phyloP scores from a whole-genome alignment of 2,797 vertebrate species.

The Crypturellus tataupa region DNA sequence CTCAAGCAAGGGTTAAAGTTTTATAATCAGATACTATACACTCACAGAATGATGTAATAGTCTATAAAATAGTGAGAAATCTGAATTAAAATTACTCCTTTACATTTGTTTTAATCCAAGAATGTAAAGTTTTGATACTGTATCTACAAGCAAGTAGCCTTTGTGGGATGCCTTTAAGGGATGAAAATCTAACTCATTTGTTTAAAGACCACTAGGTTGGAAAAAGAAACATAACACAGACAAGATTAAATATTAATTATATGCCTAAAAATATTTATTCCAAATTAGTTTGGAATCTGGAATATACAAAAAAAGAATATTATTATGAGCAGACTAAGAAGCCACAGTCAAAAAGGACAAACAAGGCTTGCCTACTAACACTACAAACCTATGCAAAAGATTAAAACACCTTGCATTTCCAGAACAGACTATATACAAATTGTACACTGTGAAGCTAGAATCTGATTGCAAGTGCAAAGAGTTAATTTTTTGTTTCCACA shows the following conservation, averaged over 20 bases:
- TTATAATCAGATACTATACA: not conserved
- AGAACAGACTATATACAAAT: not conserved
- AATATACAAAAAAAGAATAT: not conserved
- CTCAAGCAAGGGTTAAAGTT: not conserved
- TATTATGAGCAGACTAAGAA: not conserved
- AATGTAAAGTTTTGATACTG: not conserved
- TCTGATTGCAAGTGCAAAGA: not conserved
- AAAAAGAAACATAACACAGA: not conserved
- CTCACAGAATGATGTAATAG: not conserved
- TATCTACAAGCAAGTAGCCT: not conserved
- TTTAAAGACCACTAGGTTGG: not conserved
- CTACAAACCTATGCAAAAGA: not conserved
- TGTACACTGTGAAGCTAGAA: not conserved
- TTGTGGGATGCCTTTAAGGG: rapidly evolving
- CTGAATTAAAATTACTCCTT: not conserved
- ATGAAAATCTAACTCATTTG: not conserved
- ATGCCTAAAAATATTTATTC: not conserved
- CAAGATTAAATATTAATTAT: not conserved
- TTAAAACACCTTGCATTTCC: not conserved
- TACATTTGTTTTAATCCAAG: not conserved
- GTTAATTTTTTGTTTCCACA: not conserved
- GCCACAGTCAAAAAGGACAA: not conserved
- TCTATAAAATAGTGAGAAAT: not conserved
- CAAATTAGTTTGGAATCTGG: not conserved
- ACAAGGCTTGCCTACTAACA: not conserved